phyloP scores from a whole-genome alignment of 2,113 vertebrate species.

The Mellivora capensis region DNA sequence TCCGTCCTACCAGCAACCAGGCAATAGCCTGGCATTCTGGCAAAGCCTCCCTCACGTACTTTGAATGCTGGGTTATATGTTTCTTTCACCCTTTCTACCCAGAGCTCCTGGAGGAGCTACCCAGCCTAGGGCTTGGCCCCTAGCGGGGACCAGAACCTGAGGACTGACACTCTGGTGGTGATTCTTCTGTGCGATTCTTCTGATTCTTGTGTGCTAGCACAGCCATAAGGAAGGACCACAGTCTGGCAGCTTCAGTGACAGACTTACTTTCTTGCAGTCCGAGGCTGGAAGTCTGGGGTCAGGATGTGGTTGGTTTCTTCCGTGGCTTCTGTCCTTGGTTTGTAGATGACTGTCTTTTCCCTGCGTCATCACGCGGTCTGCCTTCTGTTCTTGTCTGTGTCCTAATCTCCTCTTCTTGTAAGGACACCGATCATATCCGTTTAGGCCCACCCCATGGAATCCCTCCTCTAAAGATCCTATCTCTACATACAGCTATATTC shows the following conservation, averaged over 20 bases:
- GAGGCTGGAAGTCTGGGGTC: neutral
- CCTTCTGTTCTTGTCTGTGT: neutral
- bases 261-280: neutral
- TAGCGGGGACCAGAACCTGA: neutral
- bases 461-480: neutral
- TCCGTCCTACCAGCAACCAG: neutral
- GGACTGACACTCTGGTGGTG: neutral
- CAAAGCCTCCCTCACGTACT: neutral
- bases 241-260: neutral
- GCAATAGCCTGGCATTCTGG: neutral
- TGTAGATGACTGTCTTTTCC: accelerated
- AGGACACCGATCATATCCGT: neutral
- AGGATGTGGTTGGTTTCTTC: neutral
- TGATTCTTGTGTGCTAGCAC: too few relatives aligned
- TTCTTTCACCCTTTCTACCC: neutral
- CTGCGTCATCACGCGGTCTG: neutral
- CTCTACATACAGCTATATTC: neutral
- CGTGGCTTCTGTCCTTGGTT: neutral
- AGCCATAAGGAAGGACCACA: accelerated
- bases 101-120: neutral
- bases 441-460: neutral
- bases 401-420: neutral
- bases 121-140: neutral
- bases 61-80: neutral
- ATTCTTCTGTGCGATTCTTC: accelerated